These are phyloP conservation scores for Sparidentex hasta DNA, from an alignment of 2,797 vertebrate genomes.

Conservation along the genomic window DNA sequence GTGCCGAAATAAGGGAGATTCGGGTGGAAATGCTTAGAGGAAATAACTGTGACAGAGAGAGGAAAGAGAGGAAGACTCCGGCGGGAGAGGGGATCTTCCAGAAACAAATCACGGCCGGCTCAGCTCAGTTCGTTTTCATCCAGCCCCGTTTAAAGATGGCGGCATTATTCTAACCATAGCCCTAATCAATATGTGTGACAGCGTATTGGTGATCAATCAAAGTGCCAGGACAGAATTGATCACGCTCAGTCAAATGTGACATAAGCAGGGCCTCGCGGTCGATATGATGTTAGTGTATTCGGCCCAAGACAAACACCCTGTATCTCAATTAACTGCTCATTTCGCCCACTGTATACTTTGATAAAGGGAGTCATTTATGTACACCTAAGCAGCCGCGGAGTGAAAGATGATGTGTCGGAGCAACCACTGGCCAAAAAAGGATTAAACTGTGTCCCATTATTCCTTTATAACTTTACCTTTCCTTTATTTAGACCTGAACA, in stretches of 20 bases:
- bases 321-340: conserved; percentile 84
- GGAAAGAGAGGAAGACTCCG: neutral
- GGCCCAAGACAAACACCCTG: conserved; percentile 76
- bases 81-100: conserved; percentile 25
- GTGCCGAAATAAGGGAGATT: conserved; percentile 34
- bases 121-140: conserved; percentile 61
- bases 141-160: conserved; percentile 69
- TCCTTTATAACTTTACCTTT: conserved; percentile 3
- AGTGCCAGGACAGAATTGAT: conserved; percentile 84
- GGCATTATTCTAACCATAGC: conserved; percentile 83
- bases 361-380: conserved; percentile 73
- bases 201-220: conserved; percentile 86
- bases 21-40: conserved; percentile 8
- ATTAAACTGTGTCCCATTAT: conserved; percentile 18
- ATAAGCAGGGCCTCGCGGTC: conserved; percentile 82
- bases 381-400: conserved; percentile 31
- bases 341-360: conserved; percentile 60
- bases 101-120: conserved; percentile 54
- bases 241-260: conserved; percentile 86
- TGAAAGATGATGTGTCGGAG: conserved; percentile 56
- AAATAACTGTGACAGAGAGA: conserved; percentile 25
- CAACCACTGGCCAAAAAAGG: conserved; percentile 16
- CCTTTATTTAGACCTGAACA: conserved; percentile 12
- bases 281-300: conserved; percentile 73
- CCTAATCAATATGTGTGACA: conserved; percentile 79